Evolutionary conservation across 1,140 invertebrate species (phyloP).

Genomic region (Calephelis nemesis): DNA sequence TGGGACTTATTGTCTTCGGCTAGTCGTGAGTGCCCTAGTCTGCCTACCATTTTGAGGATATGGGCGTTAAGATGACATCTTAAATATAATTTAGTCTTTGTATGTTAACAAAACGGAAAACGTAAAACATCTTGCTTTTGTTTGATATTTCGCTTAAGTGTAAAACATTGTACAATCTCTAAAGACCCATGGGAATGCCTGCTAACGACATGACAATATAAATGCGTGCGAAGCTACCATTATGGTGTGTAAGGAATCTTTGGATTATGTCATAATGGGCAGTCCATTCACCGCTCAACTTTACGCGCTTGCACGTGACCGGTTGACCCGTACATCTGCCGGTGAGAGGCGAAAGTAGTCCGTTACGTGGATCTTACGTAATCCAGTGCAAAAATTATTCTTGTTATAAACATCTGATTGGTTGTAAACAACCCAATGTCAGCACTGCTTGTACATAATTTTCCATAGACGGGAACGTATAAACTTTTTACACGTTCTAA

Average conservation of each 20-base stretch:
- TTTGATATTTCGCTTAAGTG: no score
- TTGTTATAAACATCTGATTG: conserved; percentile 20
- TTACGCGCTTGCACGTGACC: conserved; percentile 36
- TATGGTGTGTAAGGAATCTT: conserved; percentile 5
- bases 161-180: not conserved
- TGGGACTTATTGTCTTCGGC: no score
- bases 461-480: not conserved
- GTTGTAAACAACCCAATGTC: conserved; percentile 21
- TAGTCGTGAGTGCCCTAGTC: no score
- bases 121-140: no score
- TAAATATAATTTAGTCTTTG: no score
- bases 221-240: not conserved
- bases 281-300: conserved; percentile 33
- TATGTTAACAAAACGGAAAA: no score
- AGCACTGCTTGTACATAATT: not conserved
- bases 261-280: conserved; percentile 30
- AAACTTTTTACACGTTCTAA: not conserved
- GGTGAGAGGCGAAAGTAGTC: conserved; percentile 61
- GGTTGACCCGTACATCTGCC: conserved; percentile 39
- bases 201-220: conserved; percentile 1
- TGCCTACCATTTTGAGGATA: no score
- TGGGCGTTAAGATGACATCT: no score
- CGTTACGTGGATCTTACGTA: conserved; percentile 50
- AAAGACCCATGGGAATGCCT: not conserved
- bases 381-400: conserved; percentile 50